Evolutionary conservation across 2,888 invertebrate species (phyloP).

Genomic region (Rhamphomyia laevipes): DNA sequence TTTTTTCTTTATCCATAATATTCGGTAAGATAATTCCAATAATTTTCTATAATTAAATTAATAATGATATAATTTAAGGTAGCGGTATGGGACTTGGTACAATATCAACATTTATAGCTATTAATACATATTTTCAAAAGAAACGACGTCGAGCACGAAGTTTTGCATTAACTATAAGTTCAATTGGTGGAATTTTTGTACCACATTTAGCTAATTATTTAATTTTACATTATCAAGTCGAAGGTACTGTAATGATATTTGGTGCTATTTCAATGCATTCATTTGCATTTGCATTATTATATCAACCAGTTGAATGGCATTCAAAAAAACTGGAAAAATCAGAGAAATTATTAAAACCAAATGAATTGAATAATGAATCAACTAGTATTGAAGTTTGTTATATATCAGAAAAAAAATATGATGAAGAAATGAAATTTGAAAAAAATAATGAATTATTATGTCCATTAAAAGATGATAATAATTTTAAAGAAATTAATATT

Average conservation of each 20-base stretch:
- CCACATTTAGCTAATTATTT: constrained; percentile 56
- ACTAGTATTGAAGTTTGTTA: neutral
- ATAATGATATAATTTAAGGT: constrained; percentile 17
- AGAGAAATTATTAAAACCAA: neutral
- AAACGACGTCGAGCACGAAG: constrained; percentile 58
- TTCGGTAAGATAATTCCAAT: constrained; percentile 44
- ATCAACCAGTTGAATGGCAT: constrained; percentile 52
- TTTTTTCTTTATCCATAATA: constrained; percentile 53
- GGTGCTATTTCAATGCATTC: constrained; percentile 56
- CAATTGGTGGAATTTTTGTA: constrained; percentile 59
- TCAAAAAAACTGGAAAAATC: neutral
- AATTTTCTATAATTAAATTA: neutral
- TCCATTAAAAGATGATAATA: too few species aligned
- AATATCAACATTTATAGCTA: constrained; percentile 55
- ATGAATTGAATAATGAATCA: neutral
- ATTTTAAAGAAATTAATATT: too few species aligned
- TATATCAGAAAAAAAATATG: constrained; percentile 19
- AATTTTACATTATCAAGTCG: constrained; percentile 49
- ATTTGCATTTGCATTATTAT: constrained; percentile 50
- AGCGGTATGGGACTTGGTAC: constrained; percentile 52
- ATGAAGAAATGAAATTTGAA: constrained; percentile 12
- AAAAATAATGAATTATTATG: constrained; percentile 8
- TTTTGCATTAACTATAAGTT: constrained; percentile 60
- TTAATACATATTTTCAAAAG: constrained; percentile 63
- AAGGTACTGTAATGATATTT: constrained; percentile 55